phyloP scores from a whole-genome alignment of 2,888 invertebrate genomes.

The Drosophila mimica region DNA sequence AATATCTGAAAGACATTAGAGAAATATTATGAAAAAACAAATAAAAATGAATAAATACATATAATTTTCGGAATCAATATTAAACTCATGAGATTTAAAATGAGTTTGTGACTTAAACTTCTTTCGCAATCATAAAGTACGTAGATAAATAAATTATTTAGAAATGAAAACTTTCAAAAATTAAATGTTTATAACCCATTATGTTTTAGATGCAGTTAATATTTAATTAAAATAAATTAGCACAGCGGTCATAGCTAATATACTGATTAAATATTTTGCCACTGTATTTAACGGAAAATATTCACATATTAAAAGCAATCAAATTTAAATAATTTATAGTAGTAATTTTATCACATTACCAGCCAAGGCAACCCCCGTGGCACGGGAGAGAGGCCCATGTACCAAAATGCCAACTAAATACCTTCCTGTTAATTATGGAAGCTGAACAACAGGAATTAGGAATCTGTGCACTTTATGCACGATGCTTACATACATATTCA shows the following conservation, averaged over 20 bases:
- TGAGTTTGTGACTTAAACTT: neutral
- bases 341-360: slow-evolving; percentile 30
- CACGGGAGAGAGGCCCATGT: neutral
- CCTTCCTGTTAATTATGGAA: slow-evolving; percentile 67
- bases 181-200: neutral
- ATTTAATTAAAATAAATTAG: slow-evolving; percentile 1
- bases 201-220: neutral
- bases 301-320: slow-evolving; percentile 62
- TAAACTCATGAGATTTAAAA: neutral
- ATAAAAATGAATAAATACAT: neutral
- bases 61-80: neutral
- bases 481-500: neutral
- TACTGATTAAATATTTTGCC: slow-evolving; percentile 4
- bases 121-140: neutral
- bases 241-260: slow-evolving; percentile 6
- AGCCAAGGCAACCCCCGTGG: slow-evolving; percentile 5
- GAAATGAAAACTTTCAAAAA: neutral
- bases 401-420: slow-evolving; percentile 50
- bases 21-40: neutral
- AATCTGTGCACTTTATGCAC: too few species aligned
- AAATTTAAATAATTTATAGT: slow-evolving; percentile 56
- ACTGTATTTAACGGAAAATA: slow-evolving; percentile 50
- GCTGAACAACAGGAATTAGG: slow-evolving; percentile 16
- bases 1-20: neutral
- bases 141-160: neutral